Base-by-base conservation (phyloP, 2,888 invertebrate genomes). In the Listrodromus nycthemerus region DNA sequence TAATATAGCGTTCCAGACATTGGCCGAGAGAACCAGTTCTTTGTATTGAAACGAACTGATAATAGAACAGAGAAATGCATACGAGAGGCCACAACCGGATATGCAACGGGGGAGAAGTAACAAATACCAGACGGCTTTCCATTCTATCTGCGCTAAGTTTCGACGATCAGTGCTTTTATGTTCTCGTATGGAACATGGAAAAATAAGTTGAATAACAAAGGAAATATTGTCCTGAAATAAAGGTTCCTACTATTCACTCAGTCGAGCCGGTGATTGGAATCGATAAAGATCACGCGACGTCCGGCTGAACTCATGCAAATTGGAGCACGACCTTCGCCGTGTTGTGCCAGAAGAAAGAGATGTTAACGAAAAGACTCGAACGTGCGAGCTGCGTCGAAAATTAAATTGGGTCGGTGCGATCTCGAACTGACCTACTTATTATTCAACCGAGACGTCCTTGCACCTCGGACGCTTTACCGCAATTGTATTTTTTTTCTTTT, bases 1-100 rank as follows among this genome's bases (percentile, higher is more conserved):
- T 41, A 24, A 67, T n/a, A 27, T 50, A 30, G 65, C 13, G 27
- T 13, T 24, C 10, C 30, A 21, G 41, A 24, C 8, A 30, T 45
- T 41, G 19, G 16, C 55, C n/a, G 55, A 52, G 27, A 61, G 50
- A 83, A 69, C 83, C 30, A 45, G 73, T 83, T 83, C 65, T 6
- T 27, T 63, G 63, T 8, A 45, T 19, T 45, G 27, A 50, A 58
- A 27, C 45, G 45, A 69, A 80, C 71, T 37, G 66, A 73, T 71
- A 61, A 67, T 52, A 37, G 27, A 65, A 70, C 13, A 50, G 19
- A 48, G 55, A 41, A 37, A 45, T 41, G 37, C 24, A 45, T 33
- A 24, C 30, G 21, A 24, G 19, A 48, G 24, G 58, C 33, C 55
- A 16, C 21, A 55, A 19, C 55, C 45, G 30, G 30, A 61, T 50